Conservation (phyloP, 1,140 invertebrate genomes). For the Macrosteles quadrilineatus region DNA sequence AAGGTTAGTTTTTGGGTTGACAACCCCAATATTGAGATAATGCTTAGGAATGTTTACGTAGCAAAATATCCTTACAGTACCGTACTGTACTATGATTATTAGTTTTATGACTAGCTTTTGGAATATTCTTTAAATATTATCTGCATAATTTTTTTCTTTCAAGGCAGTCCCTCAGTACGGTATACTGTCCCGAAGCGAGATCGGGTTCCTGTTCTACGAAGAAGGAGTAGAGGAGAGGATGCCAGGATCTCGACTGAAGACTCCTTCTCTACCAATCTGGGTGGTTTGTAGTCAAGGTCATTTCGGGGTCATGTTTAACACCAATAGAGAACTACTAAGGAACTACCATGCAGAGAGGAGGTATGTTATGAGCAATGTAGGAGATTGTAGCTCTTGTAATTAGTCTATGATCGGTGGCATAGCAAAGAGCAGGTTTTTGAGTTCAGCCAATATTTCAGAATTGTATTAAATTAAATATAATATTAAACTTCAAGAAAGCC, state of each 20-base stretch:
- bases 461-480: slow-evolving; percentile 10
- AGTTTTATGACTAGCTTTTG: too few species aligned
- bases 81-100: too few species aligned
- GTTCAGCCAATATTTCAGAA: background rate
- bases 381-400: background rate
- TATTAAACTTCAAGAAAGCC: background rate
- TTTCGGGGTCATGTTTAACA: slow-evolving; percentile 77
- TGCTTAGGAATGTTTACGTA: too few species aligned
- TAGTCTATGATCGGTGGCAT: background rate
- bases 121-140: too few species aligned
- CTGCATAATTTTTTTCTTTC: too few species aligned
- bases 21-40: too few species aligned
- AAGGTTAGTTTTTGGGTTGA: too few species aligned
- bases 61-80: too few species aligned
- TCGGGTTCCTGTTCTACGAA: slow-evolving; percentile 70
- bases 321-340: slow-evolving; percentile 73
- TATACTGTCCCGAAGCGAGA: slow-evolving; percentile 66
- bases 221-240: slow-evolving; percentile 54
- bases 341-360: slow-evolving; percentile 81
- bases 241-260: slow-evolving; percentile 79
- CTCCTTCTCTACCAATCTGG: slow-evolving; percentile 81
- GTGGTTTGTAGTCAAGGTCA: slow-evolving; percentile 71
- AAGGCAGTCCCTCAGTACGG: slow-evolving; percentile 78
- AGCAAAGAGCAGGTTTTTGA: slow-evolving; percentile 11
- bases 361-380: slow-evolving; percentile 47